These are phyloP conservation scores for Gonioctena quinquepunctata DNA, from an alignment of 1,140 invertebrate genomes.

Conservation along the genomic window DNA sequence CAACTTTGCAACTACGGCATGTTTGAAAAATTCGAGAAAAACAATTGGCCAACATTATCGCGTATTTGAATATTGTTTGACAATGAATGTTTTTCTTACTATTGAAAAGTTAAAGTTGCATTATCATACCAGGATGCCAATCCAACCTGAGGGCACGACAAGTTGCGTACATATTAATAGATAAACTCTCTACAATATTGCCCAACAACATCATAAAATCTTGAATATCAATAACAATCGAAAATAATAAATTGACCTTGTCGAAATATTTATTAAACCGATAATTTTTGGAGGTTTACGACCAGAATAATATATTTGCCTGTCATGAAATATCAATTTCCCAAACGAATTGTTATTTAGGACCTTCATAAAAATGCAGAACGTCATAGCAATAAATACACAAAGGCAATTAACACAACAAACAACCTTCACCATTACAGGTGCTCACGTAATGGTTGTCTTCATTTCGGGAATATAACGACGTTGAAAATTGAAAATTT, in stretches of 20 bases:
- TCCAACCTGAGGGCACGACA: too few species aligned
- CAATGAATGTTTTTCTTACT: not conserved
- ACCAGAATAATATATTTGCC: constrained; percentile 8
- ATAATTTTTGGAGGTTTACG: not conserved
- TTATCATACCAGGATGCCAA: too few species aligned
- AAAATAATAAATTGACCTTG: not conserved
- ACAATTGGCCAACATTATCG: too few species aligned
- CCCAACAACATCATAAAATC: not conserved
- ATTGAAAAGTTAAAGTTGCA: not conserved
- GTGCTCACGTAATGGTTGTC: constrained; percentile 19
- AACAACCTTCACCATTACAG: constrained; percentile 29
- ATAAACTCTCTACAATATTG: not conserved
- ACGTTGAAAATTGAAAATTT: constrained; percentile 21
- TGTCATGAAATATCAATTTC: constrained; percentile 33
- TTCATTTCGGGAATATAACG: constrained; percentile 12
- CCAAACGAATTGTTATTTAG: constrained; percentile 30
- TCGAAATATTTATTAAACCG: not conserved
- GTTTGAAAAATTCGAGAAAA: too few species aligned
- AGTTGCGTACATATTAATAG: too few species aligned
- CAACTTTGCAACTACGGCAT: too few species aligned
- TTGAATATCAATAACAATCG: not conserved
- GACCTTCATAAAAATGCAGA: constrained; percentile 30
- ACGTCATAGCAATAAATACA: constrained; percentile 35
- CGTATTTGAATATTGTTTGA: not conserved
- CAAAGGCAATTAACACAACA: constrained; percentile 35